Evolutionary conservation across 2,888 invertebrate genomes (phyloP), one percentile per base, ranked within the genome.

Genomic region (Kryphioiulus occultus): DNA sequence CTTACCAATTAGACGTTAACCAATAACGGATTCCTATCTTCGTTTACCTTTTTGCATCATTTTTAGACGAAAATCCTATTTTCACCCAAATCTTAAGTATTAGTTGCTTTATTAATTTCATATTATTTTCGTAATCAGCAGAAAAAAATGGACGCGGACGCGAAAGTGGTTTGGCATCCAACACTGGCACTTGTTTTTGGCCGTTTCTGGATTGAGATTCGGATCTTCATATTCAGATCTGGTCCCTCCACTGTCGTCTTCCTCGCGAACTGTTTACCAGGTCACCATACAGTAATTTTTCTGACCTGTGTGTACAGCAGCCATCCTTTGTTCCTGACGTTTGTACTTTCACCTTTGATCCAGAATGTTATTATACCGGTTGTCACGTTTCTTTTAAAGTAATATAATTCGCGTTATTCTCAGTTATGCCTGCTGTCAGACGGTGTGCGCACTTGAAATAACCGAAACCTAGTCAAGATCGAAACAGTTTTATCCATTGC

Each of bases 401-500:
- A 68, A 68, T 68, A 68, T 68, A 68, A 68, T 68, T 68, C 26
- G 26, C 26, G 68, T 68, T 22, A 26, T 22, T 68, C 26, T 26
- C 26, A 10, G 12, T 26, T 26, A 26, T 22, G 68, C 68, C 26
- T 68, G 68, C 26, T 26, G 26, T 26, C 68, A 68, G 68, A 26
- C n/a, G 68, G 68, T 26, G 68, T n/a, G 68, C 68, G 68, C 68
- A 12, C 7, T 12, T 26, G 59, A 59, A 59, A 59, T 59, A 59
- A 59, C 59, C 59, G 22, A 59, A 59, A 68, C 68, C 68, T 68
- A 68, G 68, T 68, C 68, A 68, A 68, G 68, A 68, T 68, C 68
- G 68, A 68, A 68, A 68, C 68, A 68, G 68, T 68, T 68, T 68
- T 68, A 68, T 68, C 26, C 68, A n/a, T 68, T 26, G 68, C 68